A percentile compares a stretch with the other conserved stretches of the same genome.
Evolutionary conservation across 2,888 invertebrate species (phyloP).

Genomic region (Liposcelis brunnea): DNA sequence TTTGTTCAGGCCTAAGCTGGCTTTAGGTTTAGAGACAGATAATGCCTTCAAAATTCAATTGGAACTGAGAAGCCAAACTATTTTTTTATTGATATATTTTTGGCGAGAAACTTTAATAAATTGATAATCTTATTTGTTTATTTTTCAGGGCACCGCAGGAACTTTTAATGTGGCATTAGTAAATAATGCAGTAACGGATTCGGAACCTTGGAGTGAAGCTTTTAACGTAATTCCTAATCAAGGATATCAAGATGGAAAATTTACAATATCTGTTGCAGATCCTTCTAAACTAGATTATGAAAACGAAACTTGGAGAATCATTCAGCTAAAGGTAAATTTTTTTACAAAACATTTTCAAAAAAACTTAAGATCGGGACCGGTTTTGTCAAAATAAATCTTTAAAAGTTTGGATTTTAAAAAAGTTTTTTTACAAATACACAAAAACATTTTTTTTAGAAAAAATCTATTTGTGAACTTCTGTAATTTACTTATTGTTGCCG

Average conservation of each 20-base stretch:
- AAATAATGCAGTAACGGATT: neutral
- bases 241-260: slow-evolving; percentile 40
- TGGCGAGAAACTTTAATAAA: neutral
- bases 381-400: neutral
- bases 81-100: too few relatives aligned
- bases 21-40: too few relatives aligned
- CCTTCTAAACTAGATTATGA: slow-evolving; percentile 41
- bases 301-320: slow-evolving; percentile 27
- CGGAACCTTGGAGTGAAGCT: slow-evolving; percentile 26
- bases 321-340: neutral
- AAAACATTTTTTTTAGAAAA: too few relatives aligned
- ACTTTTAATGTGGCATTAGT: slow-evolving; percentile 27
- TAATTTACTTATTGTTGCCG: too few relatives aligned
- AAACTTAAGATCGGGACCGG: slow-evolving; percentile 12
- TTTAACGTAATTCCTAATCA: slow-evolving; percentile 40
- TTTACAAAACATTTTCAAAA: too few relatives aligned
- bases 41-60: too few relatives aligned
- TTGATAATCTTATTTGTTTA: slow-evolving; percentile 3
- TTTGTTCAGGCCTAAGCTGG: too few relatives aligned
- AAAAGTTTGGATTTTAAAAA: too few relatives aligned
- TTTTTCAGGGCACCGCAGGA: neutral
- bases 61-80: too few relatives aligned
- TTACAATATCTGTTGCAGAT: slow-evolving; percentile 37
- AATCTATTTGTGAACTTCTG: too few relatives aligned
- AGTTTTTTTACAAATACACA: too few relatives aligned